Conservation (phyloP, 2,888 invertebrate species). For the Drosophila anceps region DNA sequence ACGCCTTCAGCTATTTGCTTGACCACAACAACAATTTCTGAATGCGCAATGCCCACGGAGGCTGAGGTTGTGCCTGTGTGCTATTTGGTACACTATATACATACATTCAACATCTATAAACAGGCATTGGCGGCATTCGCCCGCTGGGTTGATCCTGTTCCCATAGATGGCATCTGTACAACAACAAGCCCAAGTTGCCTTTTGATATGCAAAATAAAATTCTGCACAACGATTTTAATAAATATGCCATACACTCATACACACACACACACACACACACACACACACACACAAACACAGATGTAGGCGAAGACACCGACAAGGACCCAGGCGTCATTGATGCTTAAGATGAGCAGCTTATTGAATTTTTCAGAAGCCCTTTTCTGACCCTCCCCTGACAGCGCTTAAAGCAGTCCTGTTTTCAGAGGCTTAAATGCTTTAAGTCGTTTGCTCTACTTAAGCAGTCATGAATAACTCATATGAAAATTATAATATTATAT, state of each 20-base stretch:
- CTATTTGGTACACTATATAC: conserved; percentile 29
- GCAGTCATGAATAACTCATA: conserved; percentile 12
- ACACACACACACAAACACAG: conserved; percentile 20
- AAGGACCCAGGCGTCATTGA: conserved; percentile 22
- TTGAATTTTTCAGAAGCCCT: conserved; percentile 76
- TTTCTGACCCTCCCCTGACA: conserved; percentile 23
- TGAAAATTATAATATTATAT: not conserved
- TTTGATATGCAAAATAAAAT: conserved; percentile 80
- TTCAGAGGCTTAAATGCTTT: conserved; percentile 41
- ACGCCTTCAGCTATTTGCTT: conserved; percentile 65
- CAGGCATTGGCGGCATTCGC: conserved; percentile 7
- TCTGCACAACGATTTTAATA: conserved; percentile 78
- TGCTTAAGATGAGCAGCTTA: conserved; percentile 59
- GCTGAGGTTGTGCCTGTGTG: conserved; percentile 28
- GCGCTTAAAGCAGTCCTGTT: not conserved
- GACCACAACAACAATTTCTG: conserved; percentile 52
- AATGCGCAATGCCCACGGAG: conserved; percentile 18
- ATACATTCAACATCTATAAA: not conserved
- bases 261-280: conserved; percentile 30
- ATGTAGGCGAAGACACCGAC: conserved; percentile 14
- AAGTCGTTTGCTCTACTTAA: conserved; percentile 53
- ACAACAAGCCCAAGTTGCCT: conserved; percentile 58
- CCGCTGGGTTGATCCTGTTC: conserved; percentile 19
- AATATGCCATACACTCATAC: conserved; percentile 73
- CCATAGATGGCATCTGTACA: conserved; percentile 37